These are phyloP conservation scores for Brachyalestes nurse DNA, from an alignment of 2,797 vertebrate species.

Conservation along the genomic window DNA sequence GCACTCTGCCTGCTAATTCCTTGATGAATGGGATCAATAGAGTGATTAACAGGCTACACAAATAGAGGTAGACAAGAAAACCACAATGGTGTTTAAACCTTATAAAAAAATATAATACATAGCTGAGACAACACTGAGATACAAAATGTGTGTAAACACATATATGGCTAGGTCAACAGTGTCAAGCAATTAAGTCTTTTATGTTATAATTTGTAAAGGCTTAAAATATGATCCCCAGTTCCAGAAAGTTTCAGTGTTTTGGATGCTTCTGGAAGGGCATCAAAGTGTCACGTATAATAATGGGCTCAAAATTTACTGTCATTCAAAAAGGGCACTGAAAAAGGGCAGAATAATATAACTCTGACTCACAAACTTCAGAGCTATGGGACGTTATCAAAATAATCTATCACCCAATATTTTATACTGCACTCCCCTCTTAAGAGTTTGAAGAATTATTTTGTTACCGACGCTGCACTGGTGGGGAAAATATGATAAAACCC, in stretches of 20 bases:
- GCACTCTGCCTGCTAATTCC: not conserved
- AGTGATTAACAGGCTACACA: slow-evolving; percentile 27
- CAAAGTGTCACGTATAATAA: slow-evolving; percentile 51
- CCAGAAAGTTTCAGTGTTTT: slow-evolving; percentile 58
- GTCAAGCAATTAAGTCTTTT: slow-evolving; percentile 17
- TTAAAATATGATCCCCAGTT: slow-evolving; percentile 55
- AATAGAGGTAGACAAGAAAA: not conserved
- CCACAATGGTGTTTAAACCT: too few relatives aligned
- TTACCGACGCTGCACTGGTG: not conserved
- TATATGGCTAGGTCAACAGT: not conserved
- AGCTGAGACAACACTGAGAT: not conserved
- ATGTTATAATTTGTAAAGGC: slow-evolving; percentile 53
- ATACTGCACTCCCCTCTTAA: not conserved
- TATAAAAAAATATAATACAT: not conserved
- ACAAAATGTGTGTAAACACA: not conserved
- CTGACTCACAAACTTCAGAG: slow-evolving; percentile 44
- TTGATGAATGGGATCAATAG: slow-evolving; percentile 30
- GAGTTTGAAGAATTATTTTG: slow-evolving; percentile 4
- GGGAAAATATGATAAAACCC: not conserved
- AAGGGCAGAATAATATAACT: slow-evolving; percentile 59
- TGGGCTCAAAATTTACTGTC: slow-evolving; percentile 59
- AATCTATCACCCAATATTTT: slow-evolving; percentile 14
- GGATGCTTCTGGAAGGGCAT: slow-evolving; percentile 57
- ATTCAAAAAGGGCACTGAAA: slow-evolving; percentile 56
- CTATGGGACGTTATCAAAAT: slow-evolving; percentile 38